Conservation (phyloP, 2,113 vertebrate species). For the Chionomys nivalis region DNA sequence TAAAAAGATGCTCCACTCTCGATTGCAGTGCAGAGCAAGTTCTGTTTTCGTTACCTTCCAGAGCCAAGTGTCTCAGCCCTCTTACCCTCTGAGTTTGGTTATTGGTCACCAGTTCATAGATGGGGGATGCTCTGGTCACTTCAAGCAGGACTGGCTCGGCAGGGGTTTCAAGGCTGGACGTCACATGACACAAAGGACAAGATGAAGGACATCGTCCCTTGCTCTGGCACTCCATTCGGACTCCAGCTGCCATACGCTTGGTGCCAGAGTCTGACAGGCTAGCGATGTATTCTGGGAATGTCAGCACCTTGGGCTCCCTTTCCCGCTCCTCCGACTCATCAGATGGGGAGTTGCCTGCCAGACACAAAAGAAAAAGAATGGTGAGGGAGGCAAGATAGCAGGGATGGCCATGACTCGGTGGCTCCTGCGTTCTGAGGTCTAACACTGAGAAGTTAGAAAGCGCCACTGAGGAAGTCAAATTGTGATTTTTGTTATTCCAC, state of each 20-base stretch:
- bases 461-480: background rate
- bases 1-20: background rate
- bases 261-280: constrained; percentile 96
- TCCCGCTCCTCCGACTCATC: constrained; percentile 97
- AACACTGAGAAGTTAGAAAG: background rate
- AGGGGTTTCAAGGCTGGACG: constrained; percentile 85
- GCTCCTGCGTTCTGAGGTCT: background rate
- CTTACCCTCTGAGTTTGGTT: constrained; percentile 96
- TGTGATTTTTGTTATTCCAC: background rate
- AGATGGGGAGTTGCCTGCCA: constrained; percentile 95
- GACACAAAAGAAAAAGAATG: background rate
- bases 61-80: background rate
- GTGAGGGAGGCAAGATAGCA: background rate
- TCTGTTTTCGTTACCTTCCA: background rate
- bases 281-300: constrained; percentile 95
- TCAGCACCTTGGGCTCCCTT: constrained; percentile 94
- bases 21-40: background rate
- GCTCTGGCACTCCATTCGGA: constrained; percentile 96
- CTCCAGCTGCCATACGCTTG: constrained; percentile 93
- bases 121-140: constrained; percentile 94
- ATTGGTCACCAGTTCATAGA: constrained; percentile 97
- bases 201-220: constrained; percentile 95
- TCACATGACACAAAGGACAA: constrained; percentile 94
- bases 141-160: constrained; percentile 95
- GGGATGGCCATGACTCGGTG: fast-evolving